phyloP scores from a whole-genome alignment of 2,888 invertebrate species.

The Mylabris sibirica region DNA sequence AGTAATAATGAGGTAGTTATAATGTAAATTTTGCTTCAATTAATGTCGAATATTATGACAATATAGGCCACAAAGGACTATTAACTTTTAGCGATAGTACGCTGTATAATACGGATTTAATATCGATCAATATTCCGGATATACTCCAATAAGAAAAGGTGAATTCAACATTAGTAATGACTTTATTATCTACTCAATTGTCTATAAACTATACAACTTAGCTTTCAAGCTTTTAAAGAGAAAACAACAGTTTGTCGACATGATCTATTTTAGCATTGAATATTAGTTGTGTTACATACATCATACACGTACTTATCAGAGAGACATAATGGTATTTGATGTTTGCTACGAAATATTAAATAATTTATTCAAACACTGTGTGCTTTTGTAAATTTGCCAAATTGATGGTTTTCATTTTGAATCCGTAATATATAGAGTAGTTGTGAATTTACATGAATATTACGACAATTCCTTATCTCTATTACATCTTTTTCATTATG shows the following conservation, averaged over 20 bases:
- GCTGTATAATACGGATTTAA: constrained; percentile 47
- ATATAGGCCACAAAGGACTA: constrained; percentile 49
- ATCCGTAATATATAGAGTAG: background rate
- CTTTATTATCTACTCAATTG: background rate
- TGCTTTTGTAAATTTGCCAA: constrained; percentile 2
- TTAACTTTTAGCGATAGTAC: constrained; percentile 52
- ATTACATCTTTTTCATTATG: background rate
- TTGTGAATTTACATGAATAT: background rate
- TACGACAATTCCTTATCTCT: background rate
- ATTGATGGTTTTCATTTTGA: background rate
- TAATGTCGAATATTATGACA: background rate
- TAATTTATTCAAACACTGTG: background rate
- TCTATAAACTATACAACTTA: background rate
- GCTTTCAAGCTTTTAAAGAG: too few relatives aligned
- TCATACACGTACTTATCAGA: background rate
- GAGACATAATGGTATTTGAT: background rate
- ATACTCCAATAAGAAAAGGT: constrained; percentile 40
- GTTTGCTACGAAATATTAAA: background rate
- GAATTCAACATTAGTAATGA: constrained; percentile 15
- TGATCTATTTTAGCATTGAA: background rate
- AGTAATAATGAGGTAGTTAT: too few relatives aligned
- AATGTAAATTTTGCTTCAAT: background rate
- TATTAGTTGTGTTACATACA: background rate
- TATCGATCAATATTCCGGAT: constrained; percentile 47
- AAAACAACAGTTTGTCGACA: background rate